Conservation (phyloP, 2,113 vertebrate genomes). For the Anas platyrhynchos region DNA sequence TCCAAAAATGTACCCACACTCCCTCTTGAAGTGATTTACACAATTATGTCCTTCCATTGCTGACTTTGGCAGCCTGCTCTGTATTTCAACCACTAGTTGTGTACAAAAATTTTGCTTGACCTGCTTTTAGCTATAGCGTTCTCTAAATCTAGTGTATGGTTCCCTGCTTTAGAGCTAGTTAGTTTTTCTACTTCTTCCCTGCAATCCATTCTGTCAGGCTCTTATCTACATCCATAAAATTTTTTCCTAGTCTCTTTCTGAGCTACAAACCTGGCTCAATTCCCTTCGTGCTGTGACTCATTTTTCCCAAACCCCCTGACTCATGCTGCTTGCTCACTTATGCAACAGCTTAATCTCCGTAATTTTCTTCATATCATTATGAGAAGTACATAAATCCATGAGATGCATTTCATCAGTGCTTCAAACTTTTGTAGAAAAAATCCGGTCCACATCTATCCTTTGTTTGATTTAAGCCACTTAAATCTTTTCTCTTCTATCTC, state of each 20-base stretch:
- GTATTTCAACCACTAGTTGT: slow-evolving; percentile 26
- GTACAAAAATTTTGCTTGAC: slow-evolving; percentile 60
- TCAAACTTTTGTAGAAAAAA: not conserved
- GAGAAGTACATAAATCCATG: slow-evolving; percentile 54
- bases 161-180: not conserved
- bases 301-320: slow-evolving; percentile 83
- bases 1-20: slow-evolving; percentile 72
- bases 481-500: not conserved
- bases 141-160: not conserved
- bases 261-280: slow-evolving; percentile 61
- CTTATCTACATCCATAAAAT: slow-evolving; percentile 57
- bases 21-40: slow-evolving; percentile 70
- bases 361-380: slow-evolving; percentile 75
- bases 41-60: slow-evolving; percentile 61
- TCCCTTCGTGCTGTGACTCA: slow-evolving; percentile 73
- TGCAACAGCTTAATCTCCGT: slow-evolving; percentile 80
- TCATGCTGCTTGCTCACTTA: slow-evolving; percentile 79
- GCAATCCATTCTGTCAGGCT: not conserved
- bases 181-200: not conserved
- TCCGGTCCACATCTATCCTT: not conserved
- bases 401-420: slow-evolving; percentile 38
- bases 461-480: not conserved
- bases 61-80: slow-evolving; percentile 72
- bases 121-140: slow-evolving; percentile 39
- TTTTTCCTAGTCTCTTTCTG: slow-evolving; percentile 44